Conservation (phyloP, 2,113 vertebrate genomes). For the Cyanoliseus patagonus region DNA sequence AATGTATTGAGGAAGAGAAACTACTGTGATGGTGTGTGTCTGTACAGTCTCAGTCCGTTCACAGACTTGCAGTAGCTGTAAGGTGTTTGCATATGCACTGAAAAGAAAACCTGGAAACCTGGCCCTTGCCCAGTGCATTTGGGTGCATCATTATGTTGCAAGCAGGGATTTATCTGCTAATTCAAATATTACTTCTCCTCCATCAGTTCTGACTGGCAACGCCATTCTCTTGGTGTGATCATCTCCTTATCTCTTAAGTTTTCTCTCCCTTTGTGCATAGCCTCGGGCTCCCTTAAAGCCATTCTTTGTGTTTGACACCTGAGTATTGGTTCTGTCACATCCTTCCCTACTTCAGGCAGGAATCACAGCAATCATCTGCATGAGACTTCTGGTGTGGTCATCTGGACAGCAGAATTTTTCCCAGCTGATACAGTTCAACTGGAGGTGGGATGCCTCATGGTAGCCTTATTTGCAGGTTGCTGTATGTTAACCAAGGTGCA, state of each 20-base stretch:
- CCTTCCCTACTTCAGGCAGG: not conserved
- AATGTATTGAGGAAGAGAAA: not conserved
- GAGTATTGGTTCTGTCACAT: slow-evolving; percentile 16
- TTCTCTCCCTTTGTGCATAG: not conserved
- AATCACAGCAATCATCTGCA: not conserved
- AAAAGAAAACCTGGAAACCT: not conserved
- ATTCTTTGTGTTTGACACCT: slow-evolving; percentile 31
- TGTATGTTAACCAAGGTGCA: not conserved
- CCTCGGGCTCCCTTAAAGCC: slow-evolving; percentile 29
- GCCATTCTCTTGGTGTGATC: not conserved
- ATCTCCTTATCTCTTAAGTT: not conserved
- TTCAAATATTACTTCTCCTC: not conserved
- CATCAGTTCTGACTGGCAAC: not conserved
- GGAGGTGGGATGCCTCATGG: not conserved
- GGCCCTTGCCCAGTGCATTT: not conserved
- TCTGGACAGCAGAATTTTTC: slow-evolving; percentile 15
- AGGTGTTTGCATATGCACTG: not conserved
- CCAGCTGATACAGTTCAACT: not conserved
- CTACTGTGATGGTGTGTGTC: not conserved
- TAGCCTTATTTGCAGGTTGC: slow-evolving; percentile 6
- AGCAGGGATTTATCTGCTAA: not conserved
- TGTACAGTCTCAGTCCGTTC: not conserved
- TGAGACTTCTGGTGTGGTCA: not conserved
- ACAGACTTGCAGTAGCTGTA: not conserved
- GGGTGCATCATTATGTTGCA: not conserved